These are phyloP conservation scores for Drosophila sucinea DNA, from an alignment of 1,140 invertebrate species.

Conservation along the genomic window DNA sequence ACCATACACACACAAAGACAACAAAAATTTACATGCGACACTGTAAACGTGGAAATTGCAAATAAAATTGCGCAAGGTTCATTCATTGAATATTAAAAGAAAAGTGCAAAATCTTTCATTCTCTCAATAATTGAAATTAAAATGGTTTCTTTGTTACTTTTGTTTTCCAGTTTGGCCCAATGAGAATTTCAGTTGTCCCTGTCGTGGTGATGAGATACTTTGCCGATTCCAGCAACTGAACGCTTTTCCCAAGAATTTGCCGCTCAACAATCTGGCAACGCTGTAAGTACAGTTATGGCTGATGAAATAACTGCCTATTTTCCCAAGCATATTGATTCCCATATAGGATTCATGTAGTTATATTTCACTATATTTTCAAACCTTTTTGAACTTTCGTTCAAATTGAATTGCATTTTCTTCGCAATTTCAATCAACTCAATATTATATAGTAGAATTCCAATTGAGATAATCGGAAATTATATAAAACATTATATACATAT, in stretches of 20 bases:
- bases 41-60: background rate
- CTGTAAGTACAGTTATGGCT: conserved; percentile 61
- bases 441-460: too few relatives aligned
- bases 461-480: too few relatives aligned
- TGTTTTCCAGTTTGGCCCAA: conserved; percentile 55
- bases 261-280: conserved; percentile 53
- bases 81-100: background rate
- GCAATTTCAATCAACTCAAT: background rate
- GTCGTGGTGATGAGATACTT: conserved; percentile 71
- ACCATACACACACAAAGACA: background rate
- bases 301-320: too few relatives aligned
- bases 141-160: background rate
- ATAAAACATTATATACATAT: too few relatives aligned
- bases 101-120: conserved; percentile 1
- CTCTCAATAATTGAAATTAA: background rate
- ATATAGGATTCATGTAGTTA: too few relatives aligned
- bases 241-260: conserved; percentile 56
- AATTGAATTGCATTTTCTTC: too few relatives aligned
- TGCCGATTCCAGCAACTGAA: conserved; percentile 72
- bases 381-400: too few relatives aligned
- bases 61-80: background rate
- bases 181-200: conserved; percentile 73
- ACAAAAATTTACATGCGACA: conserved; percentile 16
- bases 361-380: too few relatives aligned
- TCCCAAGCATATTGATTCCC: too few relatives aligned